Base-by-base conservation (phyloP, 2,113 vertebrate species). In the Cottus gobio region DNA sequence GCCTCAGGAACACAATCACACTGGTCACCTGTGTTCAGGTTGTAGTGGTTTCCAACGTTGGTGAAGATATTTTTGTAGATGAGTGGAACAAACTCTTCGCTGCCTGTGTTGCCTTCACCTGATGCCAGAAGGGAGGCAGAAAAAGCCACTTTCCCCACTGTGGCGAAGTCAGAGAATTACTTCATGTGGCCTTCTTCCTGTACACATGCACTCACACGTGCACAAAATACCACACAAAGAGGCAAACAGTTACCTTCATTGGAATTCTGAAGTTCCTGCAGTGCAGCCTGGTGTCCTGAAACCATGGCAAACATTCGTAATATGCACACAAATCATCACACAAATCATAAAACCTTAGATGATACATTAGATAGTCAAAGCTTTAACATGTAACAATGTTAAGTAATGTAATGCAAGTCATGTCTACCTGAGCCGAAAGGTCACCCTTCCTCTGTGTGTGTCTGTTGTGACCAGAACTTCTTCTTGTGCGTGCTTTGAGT, bases 21-120 rank as follows among this genome's bases (percentile, higher is more conserved):
- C 13, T 70, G n/a, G n/a, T n/a, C n/a, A 87, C 85, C 83, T 84
- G 83, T 89, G 69, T 36, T 26, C 39, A 56, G n/a, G 78, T 50
- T 80, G 78, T 85, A 79, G 64, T 82, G 64, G 69, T 83, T 83
- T 77, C 87, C 85, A 52, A n/a, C 64, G 77, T 87, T 89, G 24
- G 72, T 85, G 7, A 85, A 42, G 31, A 87, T 50, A 28, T 85
- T 77, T 82, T 15, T 85, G 82, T 44, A 87, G 77, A 80, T 36
- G 22, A 85, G 63, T 6, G 30, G 24, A 34, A 0, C 6, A 9
- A 7, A 22, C 0, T 3, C 5, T 0, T 0, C 0, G 0, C 1
- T 1, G 3, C 0, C 0, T n/a, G 34, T 77, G 64, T 79, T 85
- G 1, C 79, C 75, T 46, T 28, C 7, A 39, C 83, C 78, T 56